Percentiles rank a stretch among this genome's conserved stretches.
Conservation (phyloP, 2,113 vertebrate genomes). For the Petrocephalus microphthalmus region DNA sequence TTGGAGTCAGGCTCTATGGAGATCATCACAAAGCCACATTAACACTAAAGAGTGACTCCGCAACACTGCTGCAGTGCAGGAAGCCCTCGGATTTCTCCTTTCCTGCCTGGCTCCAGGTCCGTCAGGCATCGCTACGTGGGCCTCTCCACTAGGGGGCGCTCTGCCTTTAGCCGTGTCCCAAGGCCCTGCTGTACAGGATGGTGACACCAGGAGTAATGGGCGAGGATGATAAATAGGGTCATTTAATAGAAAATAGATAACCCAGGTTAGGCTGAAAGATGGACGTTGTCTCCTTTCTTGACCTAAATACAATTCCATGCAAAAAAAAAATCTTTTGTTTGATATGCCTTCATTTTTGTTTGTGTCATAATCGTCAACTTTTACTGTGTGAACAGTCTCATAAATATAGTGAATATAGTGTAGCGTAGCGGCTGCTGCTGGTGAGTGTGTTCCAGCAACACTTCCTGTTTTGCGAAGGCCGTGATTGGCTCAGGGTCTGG, state of each 20-base stretch:
- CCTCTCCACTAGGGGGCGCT: not conserved
- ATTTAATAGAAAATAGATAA: not conserved
- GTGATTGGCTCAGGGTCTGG: not conserved
- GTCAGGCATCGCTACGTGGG: not conserved
- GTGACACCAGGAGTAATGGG: not conserved
- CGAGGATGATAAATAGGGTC: not conserved
- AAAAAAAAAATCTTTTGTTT: not conserved
- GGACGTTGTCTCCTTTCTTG: not conserved
- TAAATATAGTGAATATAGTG: not conserved
- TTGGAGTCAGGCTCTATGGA: not conserved
- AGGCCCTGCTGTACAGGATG: not conserved
- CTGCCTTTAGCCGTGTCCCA: not conserved
- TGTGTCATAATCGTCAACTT: not conserved
- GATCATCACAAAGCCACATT: not conserved
- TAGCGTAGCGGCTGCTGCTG: not conserved
- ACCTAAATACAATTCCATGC: not conserved
- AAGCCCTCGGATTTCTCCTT: not conserved
- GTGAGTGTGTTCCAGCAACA: not conserved
- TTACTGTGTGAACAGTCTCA: not conserved
- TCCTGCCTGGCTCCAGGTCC: not conserved
- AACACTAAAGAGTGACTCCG: not conserved
- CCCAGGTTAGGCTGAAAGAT: not conserved
- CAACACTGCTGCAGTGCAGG: not conserved
- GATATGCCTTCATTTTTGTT: not conserved
- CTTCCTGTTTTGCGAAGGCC: not conserved